Evolutionary conservation across 2,113 vertebrate genomes (phyloP).

Genomic region (Grammomys dolichurus): DNA sequence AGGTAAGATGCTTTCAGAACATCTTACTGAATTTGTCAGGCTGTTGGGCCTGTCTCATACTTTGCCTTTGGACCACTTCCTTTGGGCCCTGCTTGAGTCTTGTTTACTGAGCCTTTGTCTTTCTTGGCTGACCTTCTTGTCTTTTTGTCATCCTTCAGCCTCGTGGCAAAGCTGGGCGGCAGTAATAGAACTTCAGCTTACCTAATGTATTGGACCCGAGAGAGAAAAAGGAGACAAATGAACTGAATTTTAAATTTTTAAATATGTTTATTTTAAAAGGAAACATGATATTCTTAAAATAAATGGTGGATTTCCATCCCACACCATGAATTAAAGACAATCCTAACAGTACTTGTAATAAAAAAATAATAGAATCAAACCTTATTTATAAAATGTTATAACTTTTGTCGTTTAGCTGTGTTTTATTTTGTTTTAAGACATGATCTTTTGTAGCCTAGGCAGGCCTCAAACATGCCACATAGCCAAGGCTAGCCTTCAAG

Average conservation of each 20-base stretch:
- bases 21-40: background rate
- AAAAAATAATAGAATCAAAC: constrained; percentile 21
- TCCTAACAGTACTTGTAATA: constrained; percentile 16
- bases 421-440: background rate
- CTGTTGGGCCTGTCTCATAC: background rate
- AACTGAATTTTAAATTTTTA: constrained; percentile 1
- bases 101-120: background rate
- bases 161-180: too few relatives aligned
- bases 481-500: background rate
- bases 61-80: background rate
- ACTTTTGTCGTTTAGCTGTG: background rate
- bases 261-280: constrained; percentile 56
- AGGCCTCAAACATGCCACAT: background rate
- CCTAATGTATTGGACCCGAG: background rate
- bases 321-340: constrained; percentile 11
- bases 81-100: background rate
- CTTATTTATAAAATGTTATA: background rate
- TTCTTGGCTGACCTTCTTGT: background rate
- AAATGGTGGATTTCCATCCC: background rate
- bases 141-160: background rate
- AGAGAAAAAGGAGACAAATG: background rate
- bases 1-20: background rate
- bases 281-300: constrained; percentile 9
- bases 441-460: background rate
- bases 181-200: background rate